Evolutionary conservation across 2,797 vertebrate genomes (phyloP), one percentile per base, ranked within the genome.

Genomic region (Xenops minutus): DNA sequence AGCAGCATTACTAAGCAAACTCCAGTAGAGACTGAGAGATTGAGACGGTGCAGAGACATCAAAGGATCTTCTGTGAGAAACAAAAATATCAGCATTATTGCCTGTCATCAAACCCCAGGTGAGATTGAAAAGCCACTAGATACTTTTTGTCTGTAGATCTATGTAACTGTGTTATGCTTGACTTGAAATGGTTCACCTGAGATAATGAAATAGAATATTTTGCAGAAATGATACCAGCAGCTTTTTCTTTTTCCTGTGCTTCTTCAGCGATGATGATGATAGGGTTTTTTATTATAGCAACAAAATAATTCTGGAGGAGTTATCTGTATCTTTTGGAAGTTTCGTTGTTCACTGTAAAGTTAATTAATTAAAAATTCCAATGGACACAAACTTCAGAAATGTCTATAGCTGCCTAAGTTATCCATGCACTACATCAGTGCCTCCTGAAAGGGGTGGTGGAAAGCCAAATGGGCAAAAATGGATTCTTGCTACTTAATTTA

Each of bases 171-270:
- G 41, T 78, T 84, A 26, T 54, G 83, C 32, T 51, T 76, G 18
- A 43, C n/a, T 63, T 2, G 0, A 54, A 36, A 32, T 17, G 32
- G 18, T 94, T 92, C 77, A 62, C 58, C 41, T 92, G 73, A 84
- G 73, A 34, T 75, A 96, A 97, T 95, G 86, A 97, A 97, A 95
- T 96, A 96, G 96, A 97, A 96, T 98, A 98, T 98, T 98, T 91
- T 81, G 96, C 97, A 98, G 98, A 98, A 98, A 98, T 98, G 74
- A 96, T 96, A 97, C 95, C 96, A 98, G 98, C 97, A 97, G 96
- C 84, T 96, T 98, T 98, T 98, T 97, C 30, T 74, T 97, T 98
- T 98, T 97, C 54, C 52, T 95, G 94, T 89, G 48, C 68, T 75
- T 95, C 62, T n/a, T 59, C 49, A 59, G 8, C 55, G 46, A 34